A percentile compares a stretch with the other conserved stretches of the same genome.
Conservation (phyloP, 30 jellyfish, hydroid and myxozoan species). For the Chrysaora quinquecirrha region DNA sequence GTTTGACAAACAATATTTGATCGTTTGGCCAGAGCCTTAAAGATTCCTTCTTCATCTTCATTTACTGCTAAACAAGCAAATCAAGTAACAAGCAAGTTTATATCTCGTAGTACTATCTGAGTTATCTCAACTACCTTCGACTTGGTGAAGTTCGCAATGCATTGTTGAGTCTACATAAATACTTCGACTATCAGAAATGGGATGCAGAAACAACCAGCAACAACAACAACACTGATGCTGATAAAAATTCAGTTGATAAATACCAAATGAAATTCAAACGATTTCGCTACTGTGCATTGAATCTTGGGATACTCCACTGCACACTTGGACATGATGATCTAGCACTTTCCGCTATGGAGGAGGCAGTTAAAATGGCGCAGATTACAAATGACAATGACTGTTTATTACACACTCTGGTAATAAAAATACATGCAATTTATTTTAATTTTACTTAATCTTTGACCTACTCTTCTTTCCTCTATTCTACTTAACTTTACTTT, state of each 20-base stretch:
- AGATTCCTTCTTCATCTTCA: neutral
- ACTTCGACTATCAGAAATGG: conserved; percentile 76
- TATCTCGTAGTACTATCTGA: conserved; percentile 53
- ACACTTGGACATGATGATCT: conserved; percentile 61
- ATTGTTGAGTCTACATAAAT: conserved; percentile 56
- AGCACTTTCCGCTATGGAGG: conserved; percentile 79
- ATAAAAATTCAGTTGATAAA: conserved; percentile 63
- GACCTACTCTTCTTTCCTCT: too few species aligned
- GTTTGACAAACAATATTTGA: too few species aligned
- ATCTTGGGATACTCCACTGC: conserved; percentile 74
- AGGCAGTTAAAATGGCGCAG: conserved; percentile 89
- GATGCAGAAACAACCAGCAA: neutral
- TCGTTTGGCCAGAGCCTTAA: too few species aligned
- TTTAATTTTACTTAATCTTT: too few species aligned
- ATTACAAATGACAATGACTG: conserved; percentile 82
- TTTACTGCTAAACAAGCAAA: neutral
- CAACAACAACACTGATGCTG: conserved; percentile 1
- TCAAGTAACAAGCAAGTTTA: neutral
- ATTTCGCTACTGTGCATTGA: conserved; percentile 85
- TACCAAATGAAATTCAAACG: conserved; percentile 77
- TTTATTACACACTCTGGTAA: conserved; percentile 77
- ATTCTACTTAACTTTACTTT: too few species aligned
- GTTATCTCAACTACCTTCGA: conserved; percentile 73
- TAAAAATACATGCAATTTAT: too few species aligned
- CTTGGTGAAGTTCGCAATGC: conserved; percentile 69